These are phyloP conservation scores for Asarcornis scutulata DNA, from an alignment of 2,113 vertebrate species.

Conservation along the genomic window DNA sequence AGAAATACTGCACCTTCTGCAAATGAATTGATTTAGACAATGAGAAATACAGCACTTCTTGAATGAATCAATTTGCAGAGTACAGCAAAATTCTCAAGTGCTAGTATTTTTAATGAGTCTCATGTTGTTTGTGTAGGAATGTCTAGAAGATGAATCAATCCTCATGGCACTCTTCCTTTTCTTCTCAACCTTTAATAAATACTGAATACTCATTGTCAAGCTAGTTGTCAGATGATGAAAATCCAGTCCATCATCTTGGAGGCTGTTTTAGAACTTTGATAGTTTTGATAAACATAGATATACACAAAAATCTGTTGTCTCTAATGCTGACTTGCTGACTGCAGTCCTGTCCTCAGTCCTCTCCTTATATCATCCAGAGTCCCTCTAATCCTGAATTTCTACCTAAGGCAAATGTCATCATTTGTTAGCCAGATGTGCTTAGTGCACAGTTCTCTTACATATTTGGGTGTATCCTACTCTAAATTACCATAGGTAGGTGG, in stretches of 20 bases:
- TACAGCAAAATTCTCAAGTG: background rate
- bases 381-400: background rate
- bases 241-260: background rate
- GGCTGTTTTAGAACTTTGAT: background rate
- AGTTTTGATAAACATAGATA: background rate
- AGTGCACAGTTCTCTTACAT: background rate
- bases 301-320: background rate
- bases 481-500: background rate
- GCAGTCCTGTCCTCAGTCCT: background rate
- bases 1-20: background rate
- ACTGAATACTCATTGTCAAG: background rate
- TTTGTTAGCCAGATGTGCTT: background rate
- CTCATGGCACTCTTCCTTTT: background rate
- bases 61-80: conserved; percentile 20
- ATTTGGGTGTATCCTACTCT: background rate
- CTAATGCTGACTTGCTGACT: background rate
- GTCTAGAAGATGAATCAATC: background rate
- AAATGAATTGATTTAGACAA: conserved; percentile 51
- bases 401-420: background rate
- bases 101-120: background rate
- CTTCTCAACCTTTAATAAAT: background rate
- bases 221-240: background rate
- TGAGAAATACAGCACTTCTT: conserved; percentile 6
- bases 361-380: background rate
- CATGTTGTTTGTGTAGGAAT: background rate